Evolutionary conservation across 2,888 invertebrate genomes (phyloP), one percentile per base, ranked within the genome.

Genomic region (Pinctada fucata): DNA sequence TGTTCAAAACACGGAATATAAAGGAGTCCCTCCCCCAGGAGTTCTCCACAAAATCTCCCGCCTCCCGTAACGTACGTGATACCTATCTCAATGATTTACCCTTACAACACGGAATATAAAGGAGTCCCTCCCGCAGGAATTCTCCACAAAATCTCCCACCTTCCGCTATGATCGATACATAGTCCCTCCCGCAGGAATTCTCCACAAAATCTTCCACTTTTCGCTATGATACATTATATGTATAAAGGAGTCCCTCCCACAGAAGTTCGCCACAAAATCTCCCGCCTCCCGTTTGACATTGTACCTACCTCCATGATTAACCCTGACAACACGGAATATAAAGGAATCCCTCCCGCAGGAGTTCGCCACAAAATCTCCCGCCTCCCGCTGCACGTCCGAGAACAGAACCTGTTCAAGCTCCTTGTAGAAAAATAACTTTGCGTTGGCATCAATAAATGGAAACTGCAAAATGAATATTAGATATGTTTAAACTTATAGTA

Each of bases 401-500:
- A 47, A 75, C 6, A 75, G 52, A n/a, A 75, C 51, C 63, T 75
- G 75, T 58, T 75, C 75, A 45, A 68, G 51, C 47, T 75, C 75
- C 69, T 75, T 75, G 48, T 69, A 75, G 68, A 69, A 75, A 68
- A 75, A 75, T 48, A 75, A 45, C 48, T 75, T 75, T 10, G 65
- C 49, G 10, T 69, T 69, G 51, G 68, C 75, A 4, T 52, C 66
- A 52, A 75, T 69, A 48, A 68, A 68, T 58, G 69, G 69, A 58
- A 58, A 58, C 75, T 75, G 47, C n/a, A 75, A 58, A 66, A 66
- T 66, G 1, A 1, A 16, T n/a, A 66, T n/a, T n/a, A n/a, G n/a
- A 31, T 31, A 31, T 31, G 31, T 31, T 31, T 31, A 31, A 31
- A 31, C 31, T 31, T 31, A 31, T 31, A 31, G 31, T 31, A 31